Evolutionary conservation across 2,113 vertebrate species (phyloP).

Genomic region (Ctenodactylus gundi): DNA sequence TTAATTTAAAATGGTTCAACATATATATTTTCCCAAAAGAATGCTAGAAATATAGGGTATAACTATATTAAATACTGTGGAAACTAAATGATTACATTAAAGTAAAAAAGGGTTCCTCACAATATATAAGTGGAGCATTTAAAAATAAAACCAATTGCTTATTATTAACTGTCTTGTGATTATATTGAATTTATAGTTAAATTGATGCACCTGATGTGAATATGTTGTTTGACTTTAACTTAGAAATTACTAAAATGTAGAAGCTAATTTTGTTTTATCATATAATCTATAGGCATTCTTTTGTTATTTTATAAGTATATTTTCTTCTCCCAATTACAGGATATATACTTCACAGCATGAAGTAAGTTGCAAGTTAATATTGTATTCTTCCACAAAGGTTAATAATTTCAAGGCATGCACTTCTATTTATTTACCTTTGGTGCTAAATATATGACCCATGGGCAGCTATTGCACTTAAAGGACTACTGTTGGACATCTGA

Average conservation of each 20-base stretch:
- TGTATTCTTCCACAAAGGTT: not conserved
- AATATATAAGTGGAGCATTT: not conserved
- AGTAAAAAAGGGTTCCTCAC: not conserved
- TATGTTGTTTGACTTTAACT: not conserved
- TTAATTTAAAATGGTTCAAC: not conserved
- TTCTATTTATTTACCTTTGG: not conserved
- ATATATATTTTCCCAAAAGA: not conserved
- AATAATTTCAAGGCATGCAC: not conserved
- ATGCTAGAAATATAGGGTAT: not conserved
- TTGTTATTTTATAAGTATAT: not conserved
- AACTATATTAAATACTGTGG: not conserved
- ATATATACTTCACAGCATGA: not conserved
- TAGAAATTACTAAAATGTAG: not conserved
- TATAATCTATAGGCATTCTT: not conserved
- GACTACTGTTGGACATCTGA: not conserved
- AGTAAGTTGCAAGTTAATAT: not conserved
- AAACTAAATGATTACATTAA: not conserved
- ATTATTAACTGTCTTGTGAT: not conserved
- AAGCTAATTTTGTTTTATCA: not conserved
- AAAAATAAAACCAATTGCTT: not conserved
- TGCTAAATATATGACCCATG: not conserved
- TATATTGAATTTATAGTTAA: not conserved
- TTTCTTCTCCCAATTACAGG: not conserved
- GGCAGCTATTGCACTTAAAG: not conserved
- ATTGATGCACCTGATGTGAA: not conserved